phyloP scores from a whole-genome alignment of 2,888 invertebrate species.

The Capitulum mitella region DNA sequence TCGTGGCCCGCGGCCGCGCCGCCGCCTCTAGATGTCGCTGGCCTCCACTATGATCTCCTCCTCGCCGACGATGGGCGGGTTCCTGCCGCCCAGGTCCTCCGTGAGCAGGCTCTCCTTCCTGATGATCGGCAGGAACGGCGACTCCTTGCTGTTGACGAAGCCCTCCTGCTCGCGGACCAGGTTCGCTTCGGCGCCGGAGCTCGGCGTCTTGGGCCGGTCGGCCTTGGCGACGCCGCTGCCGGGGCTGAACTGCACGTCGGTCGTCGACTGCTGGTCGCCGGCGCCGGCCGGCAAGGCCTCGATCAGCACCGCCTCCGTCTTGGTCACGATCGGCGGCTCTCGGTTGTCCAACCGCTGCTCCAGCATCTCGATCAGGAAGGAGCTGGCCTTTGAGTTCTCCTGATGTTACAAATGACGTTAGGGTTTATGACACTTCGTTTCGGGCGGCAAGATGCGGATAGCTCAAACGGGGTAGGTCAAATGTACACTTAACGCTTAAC shows the following conservation, averaged over 20 bases:
- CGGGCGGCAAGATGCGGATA: too few species aligned
- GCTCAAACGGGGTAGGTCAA: too few species aligned
- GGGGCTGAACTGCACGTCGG: background rate
- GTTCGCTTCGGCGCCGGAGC: too few species aligned
- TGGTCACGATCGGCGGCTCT: background rate
- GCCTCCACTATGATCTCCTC: background rate
- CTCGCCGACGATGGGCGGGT: background rate
- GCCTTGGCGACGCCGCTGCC: background rate
- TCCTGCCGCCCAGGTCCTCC: background rate
- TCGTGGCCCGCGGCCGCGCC: background rate
- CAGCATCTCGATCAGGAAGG: constrained; percentile 20
- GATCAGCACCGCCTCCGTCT: constrained; percentile 8
- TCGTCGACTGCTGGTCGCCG: background rate
- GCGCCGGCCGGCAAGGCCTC: background rate
- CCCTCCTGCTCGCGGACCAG: background rate
- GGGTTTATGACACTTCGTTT: too few species aligned
- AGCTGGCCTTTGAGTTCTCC: background rate
- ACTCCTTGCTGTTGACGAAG: constrained; percentile 21
- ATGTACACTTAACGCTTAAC: too few species aligned
- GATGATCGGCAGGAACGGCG: background rate
- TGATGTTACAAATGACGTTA: too few species aligned
- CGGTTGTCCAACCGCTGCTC: background rate
- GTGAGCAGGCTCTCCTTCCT: background rate
- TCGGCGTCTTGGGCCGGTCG: background rate
- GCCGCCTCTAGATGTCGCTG: background rate